phyloP scores from a whole-genome alignment of 1,140 invertebrate species.

The Scaptomyza hsui region DNA sequence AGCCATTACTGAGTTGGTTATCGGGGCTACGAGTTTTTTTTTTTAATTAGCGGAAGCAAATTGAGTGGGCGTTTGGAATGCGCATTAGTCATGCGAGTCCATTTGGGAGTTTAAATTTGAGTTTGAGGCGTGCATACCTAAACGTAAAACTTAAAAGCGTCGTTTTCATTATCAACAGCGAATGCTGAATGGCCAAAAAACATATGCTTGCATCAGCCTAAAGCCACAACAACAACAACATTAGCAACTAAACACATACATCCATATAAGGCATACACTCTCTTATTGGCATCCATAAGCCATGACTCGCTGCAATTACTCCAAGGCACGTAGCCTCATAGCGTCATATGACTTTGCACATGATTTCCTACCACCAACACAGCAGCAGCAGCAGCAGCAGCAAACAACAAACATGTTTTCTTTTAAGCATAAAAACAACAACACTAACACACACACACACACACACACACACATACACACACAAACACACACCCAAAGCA shows the following conservation, averaged over 20 bases:
- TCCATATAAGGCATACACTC: conserved; percentile 17
- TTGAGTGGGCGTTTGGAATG: conserved; percentile 47
- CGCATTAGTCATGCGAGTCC: conserved; percentile 58
- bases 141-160: conserved; percentile 4
- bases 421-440: conserved; percentile 43
- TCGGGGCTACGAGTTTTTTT: background rate
- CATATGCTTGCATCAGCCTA: conserved; percentile 46
- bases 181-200: conserved; percentile 54
- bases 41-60: conserved; percentile 57
- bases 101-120: conserved; percentile 13
- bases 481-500: conserved; percentile 26
- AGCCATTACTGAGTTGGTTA: background rate
- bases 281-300: conserved; percentile 43
- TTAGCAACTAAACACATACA: background rate
- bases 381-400: conserved; percentile 14
- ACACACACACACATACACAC: conserved; percentile 26
- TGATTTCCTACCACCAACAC: conserved; percentile 79
- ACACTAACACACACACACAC: conserved; percentile 36
- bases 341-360: conserved; percentile 79
- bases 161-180: conserved; percentile 71
- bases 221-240: conserved; percentile 5
- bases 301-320: conserved; percentile 74
- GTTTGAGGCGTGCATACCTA: conserved; percentile 6
- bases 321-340: conserved; percentile 63
- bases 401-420: conserved; percentile 50